Base-by-base conservation (phyloP, 2,113 vertebrate species). In the Ariopsis seemanni region DNA sequence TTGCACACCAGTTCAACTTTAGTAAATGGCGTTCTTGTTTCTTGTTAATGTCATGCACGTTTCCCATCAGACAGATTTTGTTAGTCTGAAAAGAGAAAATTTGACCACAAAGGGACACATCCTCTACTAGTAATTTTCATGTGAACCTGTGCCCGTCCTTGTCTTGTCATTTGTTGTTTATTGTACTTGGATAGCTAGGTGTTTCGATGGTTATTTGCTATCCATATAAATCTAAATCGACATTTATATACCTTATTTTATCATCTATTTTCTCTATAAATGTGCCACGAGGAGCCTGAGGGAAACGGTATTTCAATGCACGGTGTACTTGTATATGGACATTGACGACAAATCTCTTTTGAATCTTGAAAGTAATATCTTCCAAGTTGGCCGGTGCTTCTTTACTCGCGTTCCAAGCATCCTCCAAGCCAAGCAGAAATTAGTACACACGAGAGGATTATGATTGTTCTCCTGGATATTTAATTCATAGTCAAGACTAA, bases 401-500 rank as follows among this genome's bases (percentile, higher is more conserved):
- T 9, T 80, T 69, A 10, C 30, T 80, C 15, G 22, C 50, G 2
- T 75, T 50, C 22, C 14, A 22, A 20, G 18, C 15, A 34, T 67
- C 15, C 71, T 27, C 7, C 25, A 80, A 42, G 34, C 60, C 48
- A 14, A n/a, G 7, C 10, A 58, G 83, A n/a, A 1, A 1, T 34
- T 42, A 30, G 57, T 30, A 53, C n/a, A 86, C 34, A 18, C 60
- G 30, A 69, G 18, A 65, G n/a, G n/a, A 22, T 60, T 82, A 20
- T 69, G 53, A 81, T 15, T 58, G 62, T 69, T 69, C 25, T 12
- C 14, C 52, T 27, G 85, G 30, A 55, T 86, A 53, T 79, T 67
- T 55, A 55, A 79, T 86, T 78, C 50, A 83, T 82, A 75, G 63
- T 20, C 67, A 30, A 71, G 58, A 3, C 67, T 10, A 87, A 86